These are phyloP conservation scores for Varecia variegata DNA, from an alignment of 2,797 vertebrate species.

Conservation along the genomic window DNA sequence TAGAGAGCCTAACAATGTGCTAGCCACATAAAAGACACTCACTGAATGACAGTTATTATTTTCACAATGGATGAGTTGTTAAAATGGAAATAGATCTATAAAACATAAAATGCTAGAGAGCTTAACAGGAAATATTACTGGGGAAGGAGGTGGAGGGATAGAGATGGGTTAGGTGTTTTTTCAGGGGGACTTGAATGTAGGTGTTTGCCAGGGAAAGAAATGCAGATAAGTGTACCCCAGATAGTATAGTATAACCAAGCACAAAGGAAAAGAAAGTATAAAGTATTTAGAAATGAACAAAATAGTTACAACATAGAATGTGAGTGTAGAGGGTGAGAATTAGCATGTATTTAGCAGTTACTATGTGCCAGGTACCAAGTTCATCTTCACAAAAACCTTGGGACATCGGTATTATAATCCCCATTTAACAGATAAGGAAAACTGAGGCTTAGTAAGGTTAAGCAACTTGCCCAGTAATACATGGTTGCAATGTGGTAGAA, in stretches of 20 bases:
- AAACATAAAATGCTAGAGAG: not conserved
- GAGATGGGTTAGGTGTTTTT: not conserved
- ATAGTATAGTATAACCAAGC: not conserved
- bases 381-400: not conserved
- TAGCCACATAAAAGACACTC: not conserved
- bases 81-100: not conserved
- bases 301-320: not conserved
- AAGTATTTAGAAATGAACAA: constrained; percentile 1
- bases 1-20: not conserved
- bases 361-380: not conserved
- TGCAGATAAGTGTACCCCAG: not conserved
- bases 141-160: not conserved
- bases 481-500: not conserved
- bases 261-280: not conserved
- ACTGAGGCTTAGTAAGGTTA: not conserved
- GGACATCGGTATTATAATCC: not conserved
- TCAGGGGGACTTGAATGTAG: not conserved
- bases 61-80: not conserved
- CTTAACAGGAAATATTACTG: not conserved
- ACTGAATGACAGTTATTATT: not conserved
- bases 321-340: not conserved
- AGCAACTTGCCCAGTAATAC: not conserved
- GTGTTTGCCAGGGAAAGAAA: not conserved
- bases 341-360: not conserved
- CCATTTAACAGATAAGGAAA: not conserved